Conservation (phyloP, 2,888 invertebrate genomes). For the Epinotia brunnichana region DNA sequence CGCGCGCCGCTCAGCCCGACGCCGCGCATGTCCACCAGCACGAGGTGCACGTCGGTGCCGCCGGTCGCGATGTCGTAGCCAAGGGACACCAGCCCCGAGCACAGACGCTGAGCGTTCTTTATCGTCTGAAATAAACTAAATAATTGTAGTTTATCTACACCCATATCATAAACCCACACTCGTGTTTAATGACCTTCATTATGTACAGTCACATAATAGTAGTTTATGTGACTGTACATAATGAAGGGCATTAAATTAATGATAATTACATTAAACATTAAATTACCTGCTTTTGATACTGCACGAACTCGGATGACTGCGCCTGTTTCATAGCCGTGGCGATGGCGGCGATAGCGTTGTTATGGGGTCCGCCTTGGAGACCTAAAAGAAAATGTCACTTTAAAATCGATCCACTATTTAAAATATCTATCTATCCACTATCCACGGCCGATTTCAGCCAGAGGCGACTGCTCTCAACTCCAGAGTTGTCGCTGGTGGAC, state of each 20-base stretch:
- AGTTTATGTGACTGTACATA: too few species aligned
- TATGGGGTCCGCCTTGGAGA: constrained; percentile 98
- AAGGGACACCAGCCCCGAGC: constrained; percentile 85
- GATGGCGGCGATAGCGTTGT: constrained; percentile 97
- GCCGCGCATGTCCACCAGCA: constrained; percentile 92
- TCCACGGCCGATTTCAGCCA: too few species aligned
- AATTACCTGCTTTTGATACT: constrained; percentile 91
- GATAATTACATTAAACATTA: too few species aligned
- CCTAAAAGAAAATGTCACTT: background rate
- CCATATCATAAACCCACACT: too few species aligned
- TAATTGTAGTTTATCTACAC: too few species aligned
- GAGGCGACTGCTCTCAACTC: too few species aligned
- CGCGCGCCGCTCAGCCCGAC: constrained; percentile 91
- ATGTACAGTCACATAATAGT: too few species aligned
- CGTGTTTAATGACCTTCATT: too few species aligned
- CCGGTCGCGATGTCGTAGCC: constrained; percentile 93
- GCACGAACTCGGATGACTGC: constrained; percentile 89
- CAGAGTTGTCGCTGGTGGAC: too few species aligned
- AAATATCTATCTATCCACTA: too few species aligned
- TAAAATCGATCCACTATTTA: too few species aligned
- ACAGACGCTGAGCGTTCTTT: constrained; percentile 90
- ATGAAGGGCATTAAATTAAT: too few species aligned
- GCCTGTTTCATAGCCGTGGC: constrained; percentile 97
- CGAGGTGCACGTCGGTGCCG: constrained; percentile 97
- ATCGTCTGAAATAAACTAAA: constrained; percentile 83